Base-by-base conservation (phyloP, 1,140 invertebrate genomes). In the Pachypsylla venusta region DNA sequence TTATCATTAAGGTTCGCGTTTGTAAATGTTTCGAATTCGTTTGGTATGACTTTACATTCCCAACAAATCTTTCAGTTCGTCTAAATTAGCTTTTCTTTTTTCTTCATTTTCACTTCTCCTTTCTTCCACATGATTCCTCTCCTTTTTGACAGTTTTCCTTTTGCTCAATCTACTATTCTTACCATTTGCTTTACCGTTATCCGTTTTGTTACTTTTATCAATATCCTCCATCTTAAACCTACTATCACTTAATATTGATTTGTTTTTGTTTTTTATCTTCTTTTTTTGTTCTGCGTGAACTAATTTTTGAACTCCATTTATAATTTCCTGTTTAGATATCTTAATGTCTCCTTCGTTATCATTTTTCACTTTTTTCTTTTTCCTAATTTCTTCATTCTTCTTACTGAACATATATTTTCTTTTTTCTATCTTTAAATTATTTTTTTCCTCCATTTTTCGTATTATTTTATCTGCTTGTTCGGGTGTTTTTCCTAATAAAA, bases 401-500 rank as follows among this genome's bases (percentile, higher is more conserved):
- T 74, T 75, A 10, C 73, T 62, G 19, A 56, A 67, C 60, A 72
- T 74, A 40, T 75, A 74, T 1, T 73, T 68, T 65, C 69, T 70
- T 61, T 72, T 75, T 30, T 68, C 61, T 3, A 67, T 56, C 22
- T 61, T 55, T 48, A 64, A 64, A 58, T 71, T 72, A 16, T 71
- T 68, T 60, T 73, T 69, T 5, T 69, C 69, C 62, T 72, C 70
- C 19, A 72, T 66, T 63, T 73, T 65, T 54, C 74, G 70, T 56
- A 73, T 73, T 66, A 76, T 75, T 3, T 69, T 70, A 67, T 85
- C 84, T 69, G 86, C 81, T 69, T 82, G 76, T 56, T 90, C 85
- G 0, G 85, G 85, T 73, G 87, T 81, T 63, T 84, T 81, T 25
- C 89, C 92, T 66, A 90, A 83, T 64, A 90, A 69, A 59, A 95